Conservation (phyloP, 1,140 invertebrate species). For the Homalodisca vitripennis region DNA sequence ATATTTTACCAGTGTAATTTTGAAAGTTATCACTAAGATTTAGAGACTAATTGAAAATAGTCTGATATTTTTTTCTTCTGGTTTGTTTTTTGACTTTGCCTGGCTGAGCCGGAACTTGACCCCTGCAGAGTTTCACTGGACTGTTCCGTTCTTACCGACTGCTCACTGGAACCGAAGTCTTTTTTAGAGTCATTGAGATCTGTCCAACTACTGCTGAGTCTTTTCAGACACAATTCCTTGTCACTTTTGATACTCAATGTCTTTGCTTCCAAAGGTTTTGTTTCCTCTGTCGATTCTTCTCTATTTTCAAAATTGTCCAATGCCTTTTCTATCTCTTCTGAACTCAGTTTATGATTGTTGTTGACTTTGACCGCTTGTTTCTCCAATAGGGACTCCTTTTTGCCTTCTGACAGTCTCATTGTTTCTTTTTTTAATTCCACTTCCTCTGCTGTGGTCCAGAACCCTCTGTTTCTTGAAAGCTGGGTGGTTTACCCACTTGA, state of each 20-base stretch:
- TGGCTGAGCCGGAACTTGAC: not conserved
- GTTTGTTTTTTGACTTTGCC: not conserved
- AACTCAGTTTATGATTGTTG: not conserved
- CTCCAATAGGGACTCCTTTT: too few species aligned
- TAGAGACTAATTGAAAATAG: slow-evolving; percentile 11
- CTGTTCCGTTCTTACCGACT: not conserved
- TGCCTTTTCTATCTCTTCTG: slow-evolving; percentile 5
- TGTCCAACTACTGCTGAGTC: slow-evolving; percentile 34
- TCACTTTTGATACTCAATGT: slow-evolving; percentile 26
- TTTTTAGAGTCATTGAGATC: slow-evolving; percentile 33
- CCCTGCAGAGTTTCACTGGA: not conserved
- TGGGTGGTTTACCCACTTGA: not conserved
- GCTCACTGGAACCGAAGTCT: slow-evolving; percentile 23
- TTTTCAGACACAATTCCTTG: slow-evolving; percentile 32
- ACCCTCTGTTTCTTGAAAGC: not conserved
- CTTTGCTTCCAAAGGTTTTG: slow-evolving; percentile 28
- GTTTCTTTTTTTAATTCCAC: not conserved
- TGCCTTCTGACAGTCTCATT: too few species aligned
- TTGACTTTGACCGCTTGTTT: not conserved
- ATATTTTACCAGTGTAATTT: not conserved
- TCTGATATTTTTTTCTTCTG: slow-evolving; percentile 22
- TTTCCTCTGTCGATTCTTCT: not conserved
- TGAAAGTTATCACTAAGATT: too few species aligned
- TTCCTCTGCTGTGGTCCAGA: not conserved
- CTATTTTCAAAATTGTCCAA: not conserved